Conservation (phyloP, 2,888 invertebrate genomes). For the Cephus spinipes region DNA sequence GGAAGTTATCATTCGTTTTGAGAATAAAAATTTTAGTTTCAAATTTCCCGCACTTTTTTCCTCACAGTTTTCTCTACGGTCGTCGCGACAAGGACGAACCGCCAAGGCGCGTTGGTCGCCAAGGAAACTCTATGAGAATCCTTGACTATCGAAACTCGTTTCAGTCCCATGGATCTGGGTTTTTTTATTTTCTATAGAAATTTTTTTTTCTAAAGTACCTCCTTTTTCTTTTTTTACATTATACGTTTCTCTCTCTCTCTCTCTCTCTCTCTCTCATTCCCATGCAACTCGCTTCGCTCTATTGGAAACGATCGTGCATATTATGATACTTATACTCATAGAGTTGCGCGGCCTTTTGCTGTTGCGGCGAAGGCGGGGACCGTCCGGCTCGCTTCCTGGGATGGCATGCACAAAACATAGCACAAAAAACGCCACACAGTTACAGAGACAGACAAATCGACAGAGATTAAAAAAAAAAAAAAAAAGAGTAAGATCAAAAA, state of each 20-base stretch:
- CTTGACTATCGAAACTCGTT: not conserved
- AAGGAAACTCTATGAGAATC: not conserved
- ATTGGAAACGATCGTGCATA: not conserved
- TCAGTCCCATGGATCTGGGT: not conserved
- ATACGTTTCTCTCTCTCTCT: no score
- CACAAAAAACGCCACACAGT: constrained; percentile 63
- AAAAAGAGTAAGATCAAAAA: constrained; percentile 22
- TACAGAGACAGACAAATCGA: constrained; percentile 59
- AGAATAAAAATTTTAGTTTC: not conserved
- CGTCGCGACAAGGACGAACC: not conserved
- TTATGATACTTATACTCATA: constrained; percentile 64
- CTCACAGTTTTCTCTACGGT: not conserved
- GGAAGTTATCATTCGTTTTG: not conserved
- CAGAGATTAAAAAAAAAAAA: constrained; percentile 24
- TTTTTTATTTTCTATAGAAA: not conserved
- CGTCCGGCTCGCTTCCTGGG: constrained; percentile 66
- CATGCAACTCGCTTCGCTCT: not conserved
- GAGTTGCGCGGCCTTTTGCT: constrained; percentile 65
- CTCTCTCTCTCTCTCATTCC: not conserved
- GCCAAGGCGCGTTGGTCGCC: not conserved
- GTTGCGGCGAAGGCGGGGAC: constrained; percentile 66
- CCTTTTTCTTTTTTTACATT: no score
- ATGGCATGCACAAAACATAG: constrained; percentile 67
- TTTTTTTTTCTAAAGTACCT: not conserved
- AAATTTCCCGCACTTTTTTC: no score